Evolutionary conservation across 2,113 vertebrate genomes (phyloP).

Genomic region (Myotis lucifugus): DNA sequence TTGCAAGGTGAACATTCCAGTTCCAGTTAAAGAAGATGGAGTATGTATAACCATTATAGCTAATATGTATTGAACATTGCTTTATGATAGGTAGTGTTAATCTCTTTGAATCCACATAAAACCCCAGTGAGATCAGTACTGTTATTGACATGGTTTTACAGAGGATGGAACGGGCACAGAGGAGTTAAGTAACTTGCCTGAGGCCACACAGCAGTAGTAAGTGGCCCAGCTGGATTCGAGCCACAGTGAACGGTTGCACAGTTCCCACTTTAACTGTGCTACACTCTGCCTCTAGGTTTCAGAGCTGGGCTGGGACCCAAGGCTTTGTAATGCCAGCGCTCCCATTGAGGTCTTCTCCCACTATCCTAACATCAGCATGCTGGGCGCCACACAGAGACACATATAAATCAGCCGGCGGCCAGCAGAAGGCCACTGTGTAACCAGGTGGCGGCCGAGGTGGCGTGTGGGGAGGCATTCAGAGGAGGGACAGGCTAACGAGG

Average conservation of each 20-base stretch:
- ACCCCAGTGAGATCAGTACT: background rate
- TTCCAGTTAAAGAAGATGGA: background rate
- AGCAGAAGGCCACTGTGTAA: constrained; percentile 62
- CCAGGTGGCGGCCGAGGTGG: constrained; percentile 33
- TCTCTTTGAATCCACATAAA: background rate
- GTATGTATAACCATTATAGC: background rate
- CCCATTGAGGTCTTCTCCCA: background rate
- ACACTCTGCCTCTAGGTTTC: background rate
- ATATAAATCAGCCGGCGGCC: constrained; percentile 54
- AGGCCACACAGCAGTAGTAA: background rate
- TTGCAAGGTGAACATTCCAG: background rate
- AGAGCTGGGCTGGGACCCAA: background rate
- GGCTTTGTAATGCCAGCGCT: background rate
- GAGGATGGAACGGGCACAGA: background rate
- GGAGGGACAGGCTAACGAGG: background rate
- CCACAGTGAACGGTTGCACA: background rate
- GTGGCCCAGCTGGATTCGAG: background rate
- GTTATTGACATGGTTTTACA: background rate
- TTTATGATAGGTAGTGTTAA: background rate
- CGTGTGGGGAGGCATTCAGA: background rate
- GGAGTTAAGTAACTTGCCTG: background rate
- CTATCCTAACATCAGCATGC: constrained; percentile 14
- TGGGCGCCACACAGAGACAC: constrained; percentile 5
- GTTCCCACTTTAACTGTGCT: background rate
- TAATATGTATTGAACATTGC: background rate